These are phyloP conservation scores for Blastobasis adustella DNA, from an alignment of 2,888 invertebrate genomes.

Conservation along the genomic window DNA sequence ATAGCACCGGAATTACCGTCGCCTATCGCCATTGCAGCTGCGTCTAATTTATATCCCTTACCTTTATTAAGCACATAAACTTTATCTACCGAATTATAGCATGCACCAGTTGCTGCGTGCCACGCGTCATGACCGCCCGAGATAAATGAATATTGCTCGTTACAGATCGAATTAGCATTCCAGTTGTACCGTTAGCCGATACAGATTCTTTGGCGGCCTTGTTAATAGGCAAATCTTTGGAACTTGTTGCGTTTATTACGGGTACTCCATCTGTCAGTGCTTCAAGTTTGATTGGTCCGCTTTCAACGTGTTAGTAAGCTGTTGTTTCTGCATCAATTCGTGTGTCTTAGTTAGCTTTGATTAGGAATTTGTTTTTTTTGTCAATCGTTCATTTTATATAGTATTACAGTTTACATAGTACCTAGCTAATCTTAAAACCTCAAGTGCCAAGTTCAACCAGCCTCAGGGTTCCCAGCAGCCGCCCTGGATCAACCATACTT, in stretches of 20 bases:
- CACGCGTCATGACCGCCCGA: slow-evolving; percentile 24
- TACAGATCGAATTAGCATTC: slow-evolving; percentile 45
- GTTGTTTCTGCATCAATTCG: no score
- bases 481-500: no score
- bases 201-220: slow-evolving; percentile 60
- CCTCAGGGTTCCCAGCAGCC: no score
- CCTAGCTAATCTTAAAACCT: no score
- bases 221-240: slow-evolving; percentile 62
- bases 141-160: slow-evolving; percentile 50
- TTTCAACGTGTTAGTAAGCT: no score
- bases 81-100: slow-evolving; percentile 31
- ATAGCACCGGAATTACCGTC: not conserved
- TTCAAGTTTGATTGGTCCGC: no score
- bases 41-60: not conserved
- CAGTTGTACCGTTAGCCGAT: slow-evolving; percentile 47
- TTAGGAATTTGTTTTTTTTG: no score
- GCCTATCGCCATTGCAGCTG: not conserved
- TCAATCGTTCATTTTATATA: no score
- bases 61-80: slow-evolving; percentile 3
- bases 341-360: no score
- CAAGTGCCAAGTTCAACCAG: no score
- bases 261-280: no score
- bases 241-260: slow-evolving; percentile 25
- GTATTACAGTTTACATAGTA: no score
- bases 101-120: slow-evolving; percentile 33